Percentiles rank a stretch among this genome's conserved stretches.
Conservation (phyloP, 2,888 invertebrate genomes). For the Ophion ventricosus region DNA sequence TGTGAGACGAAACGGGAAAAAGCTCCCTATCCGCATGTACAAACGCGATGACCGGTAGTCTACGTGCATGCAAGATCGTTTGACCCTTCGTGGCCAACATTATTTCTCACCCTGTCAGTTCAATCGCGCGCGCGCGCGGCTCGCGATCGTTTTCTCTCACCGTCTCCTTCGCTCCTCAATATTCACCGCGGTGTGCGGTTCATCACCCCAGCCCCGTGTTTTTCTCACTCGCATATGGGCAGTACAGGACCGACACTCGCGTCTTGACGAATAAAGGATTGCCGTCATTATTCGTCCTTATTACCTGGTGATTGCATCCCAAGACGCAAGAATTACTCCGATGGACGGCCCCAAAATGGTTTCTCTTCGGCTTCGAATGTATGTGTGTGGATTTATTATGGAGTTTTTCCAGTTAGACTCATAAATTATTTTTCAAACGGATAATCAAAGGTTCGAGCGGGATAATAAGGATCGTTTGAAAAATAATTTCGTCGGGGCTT, state of each 20-base stretch:
- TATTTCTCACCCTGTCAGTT: conserved; percentile 79
- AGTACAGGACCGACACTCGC: conserved; percentile 38
- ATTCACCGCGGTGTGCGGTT: conserved; percentile 9
- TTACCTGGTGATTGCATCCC: conserved; percentile 76
- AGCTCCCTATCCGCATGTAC: not conserved
- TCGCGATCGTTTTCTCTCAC: conserved; percentile 59
- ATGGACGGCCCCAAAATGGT: conserved; percentile 30
- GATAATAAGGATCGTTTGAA: not conserved
- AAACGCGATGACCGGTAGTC: conserved; percentile 71
- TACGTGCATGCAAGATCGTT: conserved; percentile 67
- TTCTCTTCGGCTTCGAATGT: not conserved
- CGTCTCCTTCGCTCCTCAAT: conserved; percentile 42
- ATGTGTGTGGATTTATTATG: not conserved
- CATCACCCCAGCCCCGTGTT: conserved; percentile 18
- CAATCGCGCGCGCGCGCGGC: conserved; percentile 50
- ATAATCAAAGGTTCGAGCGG: not conserved
- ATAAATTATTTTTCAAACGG: not conserved
- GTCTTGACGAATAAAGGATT: conserved; percentile 71
- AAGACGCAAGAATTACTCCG: conserved; percentile 52
- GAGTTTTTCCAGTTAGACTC: not conserved
- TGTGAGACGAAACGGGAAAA: conserved; percentile 30
- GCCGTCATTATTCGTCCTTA: conserved; percentile 76
- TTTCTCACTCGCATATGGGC: conserved; percentile 2
- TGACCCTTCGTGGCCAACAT: conserved; percentile 69
- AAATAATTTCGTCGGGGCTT: not conserved